Evolutionary conservation across 1,140 invertebrate species (phyloP), one percentile per base, ranked within the genome.

Genomic region (Copidosoma floridanum): DNA sequence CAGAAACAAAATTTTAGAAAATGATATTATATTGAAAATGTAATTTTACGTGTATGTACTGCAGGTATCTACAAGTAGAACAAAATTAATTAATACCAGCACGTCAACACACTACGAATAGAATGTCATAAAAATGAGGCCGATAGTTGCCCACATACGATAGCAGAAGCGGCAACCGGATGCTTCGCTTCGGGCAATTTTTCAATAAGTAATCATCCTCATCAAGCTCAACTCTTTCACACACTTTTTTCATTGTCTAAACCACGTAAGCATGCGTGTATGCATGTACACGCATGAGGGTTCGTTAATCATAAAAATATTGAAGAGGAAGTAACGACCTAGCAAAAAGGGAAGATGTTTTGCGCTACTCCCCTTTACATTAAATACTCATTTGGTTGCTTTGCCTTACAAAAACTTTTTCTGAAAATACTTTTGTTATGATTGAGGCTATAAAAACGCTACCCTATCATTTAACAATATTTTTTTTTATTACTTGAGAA

Each of bases 301-400:
- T 14, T 24, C 20, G 44, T 20, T 32, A 6, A 32, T 0, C 29
- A 24, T 20, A 43, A 29, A 43, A 48, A 55, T 23, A 50, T 47
- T 48, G 38, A 54, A 51, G 40, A 38, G 41, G 29, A 38, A 60
- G 53, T 47, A 27, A 47, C 32, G 48, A 48, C 21, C 12, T 41
- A 12, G n/a, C 32, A 7, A 14, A 47, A 21, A 44, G 12, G 27
- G 14, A 53, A 40, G 4, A 29, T 18, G 47, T 24, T 53, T 18
- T 12, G 29, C 27, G 8, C 14, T 52, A 21, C 32, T n/a, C 38
- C n/a, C 8, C 20, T 43, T 18, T 12, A 21, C n/a, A 21, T 43
- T 14, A 21, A 59, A 59, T 59, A 59, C 57, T 59, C 32, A 10
- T 23, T 59, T 40, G 48, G 48, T 16, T 59, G n/a, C n/a, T n/a